Evolutionary conservation across 2,113 vertebrate species (phyloP).

Genomic region (Nipponia nippon): DNA sequence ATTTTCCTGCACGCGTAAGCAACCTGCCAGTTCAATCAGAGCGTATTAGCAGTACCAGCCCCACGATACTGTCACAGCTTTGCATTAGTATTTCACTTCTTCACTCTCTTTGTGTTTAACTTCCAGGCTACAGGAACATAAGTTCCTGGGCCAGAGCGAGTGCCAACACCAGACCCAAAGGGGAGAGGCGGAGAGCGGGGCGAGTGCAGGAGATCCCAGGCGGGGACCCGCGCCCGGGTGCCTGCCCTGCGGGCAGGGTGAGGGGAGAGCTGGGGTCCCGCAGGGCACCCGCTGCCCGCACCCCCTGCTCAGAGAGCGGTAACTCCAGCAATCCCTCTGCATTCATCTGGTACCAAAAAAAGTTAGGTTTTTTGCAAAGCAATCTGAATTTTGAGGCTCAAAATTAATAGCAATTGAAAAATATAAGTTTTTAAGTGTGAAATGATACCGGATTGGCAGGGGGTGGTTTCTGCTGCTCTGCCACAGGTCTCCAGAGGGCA

Average conservation of each 20-base stretch:
- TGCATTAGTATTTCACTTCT: neutral
- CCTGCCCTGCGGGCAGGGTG: neutral
- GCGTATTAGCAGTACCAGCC: neutral
- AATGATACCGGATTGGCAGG: neutral
- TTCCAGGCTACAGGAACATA: neutral
- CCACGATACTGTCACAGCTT: rapidly evolving
- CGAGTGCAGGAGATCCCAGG: neutral
- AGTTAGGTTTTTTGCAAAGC: neutral
- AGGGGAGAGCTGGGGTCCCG: neutral
- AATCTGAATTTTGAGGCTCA: neutral
- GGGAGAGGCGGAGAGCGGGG: neutral
- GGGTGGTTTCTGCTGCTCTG: neutral
- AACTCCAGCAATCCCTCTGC: neutral
- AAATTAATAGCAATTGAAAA: neutral
- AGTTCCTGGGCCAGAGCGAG: neutral
- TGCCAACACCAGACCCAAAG: neutral
- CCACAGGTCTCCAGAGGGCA: neutral
- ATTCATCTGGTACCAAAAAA: too few relatives aligned
- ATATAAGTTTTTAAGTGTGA: neutral
- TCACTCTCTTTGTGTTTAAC: neutral
- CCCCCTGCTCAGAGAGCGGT: rapidly evolving
- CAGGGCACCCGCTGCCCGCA: neutral
- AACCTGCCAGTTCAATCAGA: neutral
- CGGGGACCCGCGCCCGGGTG: neutral
- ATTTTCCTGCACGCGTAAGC: rapidly evolving